Evolutionary conservation across 2,797 vertebrate genomes (phyloP).

Genomic region (Lacerta agilis): DNA sequence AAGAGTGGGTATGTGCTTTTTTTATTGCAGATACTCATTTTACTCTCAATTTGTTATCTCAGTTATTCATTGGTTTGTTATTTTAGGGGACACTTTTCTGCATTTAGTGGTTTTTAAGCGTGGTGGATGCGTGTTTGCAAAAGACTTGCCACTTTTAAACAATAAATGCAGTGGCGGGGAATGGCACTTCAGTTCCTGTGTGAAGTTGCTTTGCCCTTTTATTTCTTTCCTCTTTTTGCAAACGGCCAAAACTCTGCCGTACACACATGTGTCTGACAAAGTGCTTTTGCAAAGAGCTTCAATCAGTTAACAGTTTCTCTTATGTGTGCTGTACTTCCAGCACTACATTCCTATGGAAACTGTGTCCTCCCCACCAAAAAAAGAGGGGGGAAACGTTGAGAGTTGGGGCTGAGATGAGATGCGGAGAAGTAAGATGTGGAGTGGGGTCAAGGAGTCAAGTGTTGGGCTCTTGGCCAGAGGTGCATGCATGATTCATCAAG

Average conservation of each 20-base stretch:
- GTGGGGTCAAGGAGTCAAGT: constrained; percentile 67
- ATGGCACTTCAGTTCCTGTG: constrained; percentile 34
- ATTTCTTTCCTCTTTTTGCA: background rate
- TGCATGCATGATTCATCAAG: constrained; percentile 65
- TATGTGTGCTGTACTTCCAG: constrained; percentile 46
- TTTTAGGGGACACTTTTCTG: background rate
- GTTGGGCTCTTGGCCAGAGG: constrained; percentile 66
- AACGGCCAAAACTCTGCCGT: constrained; percentile 30
- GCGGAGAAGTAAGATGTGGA: constrained; percentile 60
- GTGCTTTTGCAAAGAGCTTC: constrained; percentile 52
- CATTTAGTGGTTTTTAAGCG: constrained; percentile 3
- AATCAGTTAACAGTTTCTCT: constrained; percentile 50
- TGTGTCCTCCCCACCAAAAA: background rate
- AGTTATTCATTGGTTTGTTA: constrained; percentile 30
- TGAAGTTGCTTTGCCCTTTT: constrained; percentile 43
- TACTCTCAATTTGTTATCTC: constrained; percentile 44
- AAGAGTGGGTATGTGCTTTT: background rate
- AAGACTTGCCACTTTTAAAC: background rate
- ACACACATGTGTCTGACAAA: constrained; percentile 42
- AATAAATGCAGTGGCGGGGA: constrained; percentile 4
- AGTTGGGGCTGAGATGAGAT: constrained; percentile 53
- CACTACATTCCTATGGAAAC: constrained; percentile 9
- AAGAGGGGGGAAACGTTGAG: constrained; percentile 52
- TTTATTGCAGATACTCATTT: constrained; percentile 46
- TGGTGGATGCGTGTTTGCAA: constrained; percentile 4